Evolutionary conservation across 2,797 vertebrate species (phyloP), one percentile per base, ranked within the genome.

Genomic region (Scomberomorus guttatus): DNA sequence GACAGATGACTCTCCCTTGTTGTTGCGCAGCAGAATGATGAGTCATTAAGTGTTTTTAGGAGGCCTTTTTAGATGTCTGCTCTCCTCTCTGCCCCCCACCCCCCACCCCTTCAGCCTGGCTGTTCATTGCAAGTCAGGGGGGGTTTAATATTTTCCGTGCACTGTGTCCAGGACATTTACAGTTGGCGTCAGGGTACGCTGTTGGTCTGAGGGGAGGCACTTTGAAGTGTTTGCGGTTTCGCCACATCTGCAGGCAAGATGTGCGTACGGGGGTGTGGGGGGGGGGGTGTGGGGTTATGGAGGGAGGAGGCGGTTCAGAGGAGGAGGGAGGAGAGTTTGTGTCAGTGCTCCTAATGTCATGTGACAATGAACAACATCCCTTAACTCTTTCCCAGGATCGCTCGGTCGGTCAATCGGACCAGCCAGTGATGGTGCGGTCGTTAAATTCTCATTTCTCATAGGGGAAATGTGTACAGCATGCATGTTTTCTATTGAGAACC

Each of bases 231-330:
- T 97, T 97, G 96, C 92, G 96, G 97, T 97, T 94, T 96, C 89
- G 93, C 96, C 96, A 98, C 98, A 99, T 98, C 96, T 99, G 98
- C 97, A 96, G 90, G 96, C 98, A 99, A 99, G 97, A 99, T 99
- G 98, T 98, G 96, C 89, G 67, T 39, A 46, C 22, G 29, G 86
- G 81, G 75, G 34, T 87, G 65, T 87, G 92, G 84, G 72, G 60
- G 51, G 65, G 57, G 27, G 72, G 46, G 44, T 29, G 63, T 88
- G 95, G 95, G 93, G 88, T n/a, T n/a, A n/a, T n/a, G 75, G 74
- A 59, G 62, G 46, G 61, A 27, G 73, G 62, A 24, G 82, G 77
- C 22, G 50, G 72, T 22, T 46, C 77, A 73, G 86, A 22, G 68
- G 64, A 82, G 67, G 69, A 79, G 93, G 83, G 82, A 3, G 73